phyloP scores from a whole-genome alignment of 2,797 vertebrate genomes.

The Acanthopagrus latus region DNA sequence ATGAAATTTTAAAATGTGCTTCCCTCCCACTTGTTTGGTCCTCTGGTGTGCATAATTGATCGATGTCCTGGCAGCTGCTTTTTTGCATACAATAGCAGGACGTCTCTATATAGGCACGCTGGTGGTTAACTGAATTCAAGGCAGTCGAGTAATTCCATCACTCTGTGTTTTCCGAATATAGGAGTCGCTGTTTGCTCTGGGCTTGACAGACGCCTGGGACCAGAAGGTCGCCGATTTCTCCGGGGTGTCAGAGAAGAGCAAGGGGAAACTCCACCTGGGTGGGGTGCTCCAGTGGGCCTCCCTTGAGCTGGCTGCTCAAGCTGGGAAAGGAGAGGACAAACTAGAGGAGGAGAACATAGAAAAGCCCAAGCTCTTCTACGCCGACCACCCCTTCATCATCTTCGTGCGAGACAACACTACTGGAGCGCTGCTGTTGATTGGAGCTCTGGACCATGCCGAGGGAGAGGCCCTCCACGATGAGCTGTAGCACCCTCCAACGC shows the following conservation, averaged over 20 bases:
- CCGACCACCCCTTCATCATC: slow-evolving; percentile 79
- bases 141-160: slow-evolving; percentile 8
- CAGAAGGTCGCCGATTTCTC: slow-evolving; percentile 77
- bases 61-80: slow-evolving; percentile 51
- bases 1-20: slow-evolving; percentile 70
- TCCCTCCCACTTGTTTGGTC: slow-evolving; percentile 63
- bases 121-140: slow-evolving; percentile 12
- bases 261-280: slow-evolving; percentile 72
- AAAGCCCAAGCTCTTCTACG: slow-evolving; percentile 78
- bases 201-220: slow-evolving; percentile 78
- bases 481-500: slow-evolving; percentile 58
- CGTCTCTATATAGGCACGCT: slow-evolving; percentile 9
- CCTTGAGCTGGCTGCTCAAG: slow-evolving; percentile 72
- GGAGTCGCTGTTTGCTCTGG: slow-evolving; percentile 76
- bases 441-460: slow-evolving; percentile 75
- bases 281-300: slow-evolving; percentile 79
- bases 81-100: slow-evolving; percentile 25
- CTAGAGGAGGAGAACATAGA: slow-evolving; percentile 62
- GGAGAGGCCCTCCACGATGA: slow-evolving; percentile 78
- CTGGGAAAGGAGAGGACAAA: slow-evolving; percentile 41
- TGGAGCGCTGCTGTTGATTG: slow-evolving; percentile 80
- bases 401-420: slow-evolving; percentile 73
- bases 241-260: slow-evolving; percentile 49
- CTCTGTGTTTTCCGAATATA: slow-evolving; percentile 39
- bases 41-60: slow-evolving; percentile 78